Base-by-base conservation (phyloP, 2,797 vertebrate species). In the Cyprinodon diabolis region DNA sequence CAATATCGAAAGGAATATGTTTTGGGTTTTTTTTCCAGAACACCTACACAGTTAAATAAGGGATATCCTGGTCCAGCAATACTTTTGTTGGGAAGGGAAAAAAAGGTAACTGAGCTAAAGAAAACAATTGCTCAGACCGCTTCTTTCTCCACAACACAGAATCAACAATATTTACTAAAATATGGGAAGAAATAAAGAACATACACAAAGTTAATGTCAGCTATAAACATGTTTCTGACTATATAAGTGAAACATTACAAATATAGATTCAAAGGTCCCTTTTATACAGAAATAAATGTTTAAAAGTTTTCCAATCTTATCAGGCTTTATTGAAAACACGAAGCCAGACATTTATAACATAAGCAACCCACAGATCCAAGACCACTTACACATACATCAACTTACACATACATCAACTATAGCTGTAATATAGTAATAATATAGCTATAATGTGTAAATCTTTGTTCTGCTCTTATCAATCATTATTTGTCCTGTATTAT, bases 301-400 rank as follows among this genome's bases (percentile, higher is more conserved):
- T 54, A 35, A 66, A 49, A 65, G 40, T 69, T 65, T 76, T 15
- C 35, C 12, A 43, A 49, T 62, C 60, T 70, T 69, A 37, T 56
- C 57, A 51, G 54, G 21, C 60, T 71, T 40, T 47, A 63, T 69
- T n/a, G 55, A 69, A 76, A 69, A 76, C 17, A 25, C 15, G 17
- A 48, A 58, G 25, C 37, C 10, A 54, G 63, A n/a, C 52, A 52
- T n/a, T 58, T 48, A 30, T 30, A 30, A 30, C 25, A 30, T 30
- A 30, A 30, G 25, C 25, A 30, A 30, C 25, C 25, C 25, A 30
- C 25, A 30, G 25, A 30, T 30, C 25, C 25, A 30, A 30, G 25
- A 30, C 25, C 25, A 30, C 25, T 30, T 30, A 30, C 25, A 30
- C 25, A 30, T 30, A 30, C 25, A 30, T 30, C 25, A 30, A 30